Base-by-base conservation (phyloP, 1,140 invertebrate genomes). In the Drosophila guanche region DNA sequence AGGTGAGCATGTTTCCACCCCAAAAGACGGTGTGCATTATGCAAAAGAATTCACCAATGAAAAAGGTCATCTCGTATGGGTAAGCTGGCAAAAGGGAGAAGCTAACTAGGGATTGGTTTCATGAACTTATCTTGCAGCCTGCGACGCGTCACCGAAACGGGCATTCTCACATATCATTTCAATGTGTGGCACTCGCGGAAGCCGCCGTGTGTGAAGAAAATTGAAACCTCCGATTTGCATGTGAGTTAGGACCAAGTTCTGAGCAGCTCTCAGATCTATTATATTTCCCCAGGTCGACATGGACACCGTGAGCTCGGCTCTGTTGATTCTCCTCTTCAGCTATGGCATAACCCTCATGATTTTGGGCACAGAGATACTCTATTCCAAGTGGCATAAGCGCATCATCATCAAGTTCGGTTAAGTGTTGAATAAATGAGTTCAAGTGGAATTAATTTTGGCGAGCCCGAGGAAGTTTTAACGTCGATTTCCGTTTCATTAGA, bases 11-110 rank as follows among this genome's bases (percentile, higher is more conserved):
- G 67, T 93, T 93, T 76, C 92, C 92, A 0, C 92, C 92, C 0
- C 92, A 93, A 55, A 92, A 92, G 45, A 93, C 93, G 57, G 92
- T 92, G 1, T 91, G 90, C 22, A 92, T 92, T n/a, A 91, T 94
- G 20, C 92, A 92, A 50, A 94, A 94, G 76, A 89, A 92, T 46
- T 94, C 94, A 20, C 94, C 94, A 0, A 94, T 94, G 86, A 93
- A 92, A n/a, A 94, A 95, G 85, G 92, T 94, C 53, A 88, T 95
- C 5, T 92, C 93, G 60, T 93, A 93, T 66, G 94, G 94, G 94
- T 94, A 90, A 90, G 88, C 80, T 1, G 41, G 7, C 5, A 22
- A 16, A 0, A 2, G 8, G 22, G 5, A 6, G 29, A 2, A 45
- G 2, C 7, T 5, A 12, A 33, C 8, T 33, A 10, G 16, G 16